phyloP scores from a whole-genome alignment of 2,888 invertebrate species.

The Himalopsyche japonica region DNA sequence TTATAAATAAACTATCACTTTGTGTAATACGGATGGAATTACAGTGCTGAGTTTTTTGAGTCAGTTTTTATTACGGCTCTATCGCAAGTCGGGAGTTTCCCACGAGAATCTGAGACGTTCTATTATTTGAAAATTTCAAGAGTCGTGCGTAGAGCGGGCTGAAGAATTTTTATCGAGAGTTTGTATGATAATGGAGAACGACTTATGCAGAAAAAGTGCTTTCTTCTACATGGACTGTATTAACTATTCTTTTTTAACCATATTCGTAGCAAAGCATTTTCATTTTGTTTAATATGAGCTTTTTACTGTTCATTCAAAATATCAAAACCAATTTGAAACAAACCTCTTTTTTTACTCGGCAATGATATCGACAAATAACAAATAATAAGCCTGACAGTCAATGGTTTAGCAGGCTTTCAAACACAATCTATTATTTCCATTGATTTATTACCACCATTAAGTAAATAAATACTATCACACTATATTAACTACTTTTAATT shows the following conservation, averaged over 20 bases:
- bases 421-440: no score
- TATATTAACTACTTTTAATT: no score
- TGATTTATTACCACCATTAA: no score
- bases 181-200: not conserved
- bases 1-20: not conserved
- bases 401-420: not conserved
- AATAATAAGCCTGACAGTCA: not conserved
- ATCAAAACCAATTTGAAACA: not conserved
- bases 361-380: not conserved
- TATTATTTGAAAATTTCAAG: slow-evolving; percentile 35
- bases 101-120: slow-evolving; percentile 39
- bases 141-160: slow-evolving; percentile 35
- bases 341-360: not conserved
- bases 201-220: slow-evolving; percentile 1
- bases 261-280: not conserved
- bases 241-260: not conserved
- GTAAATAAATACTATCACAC: no score
- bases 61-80: slow-evolving; percentile 37
- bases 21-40: slow-evolving; percentile 9
- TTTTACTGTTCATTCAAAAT: not conserved
- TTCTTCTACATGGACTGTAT: not conserved
- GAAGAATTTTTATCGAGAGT: slow-evolving; percentile 6
- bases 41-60: slow-evolving; percentile 8
- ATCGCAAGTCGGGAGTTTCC: slow-evolving; percentile 31
- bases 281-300: not conserved